Conservation (phyloP, 2,797 vertebrate genomes). For the Cichlasoma orientale region DNA sequence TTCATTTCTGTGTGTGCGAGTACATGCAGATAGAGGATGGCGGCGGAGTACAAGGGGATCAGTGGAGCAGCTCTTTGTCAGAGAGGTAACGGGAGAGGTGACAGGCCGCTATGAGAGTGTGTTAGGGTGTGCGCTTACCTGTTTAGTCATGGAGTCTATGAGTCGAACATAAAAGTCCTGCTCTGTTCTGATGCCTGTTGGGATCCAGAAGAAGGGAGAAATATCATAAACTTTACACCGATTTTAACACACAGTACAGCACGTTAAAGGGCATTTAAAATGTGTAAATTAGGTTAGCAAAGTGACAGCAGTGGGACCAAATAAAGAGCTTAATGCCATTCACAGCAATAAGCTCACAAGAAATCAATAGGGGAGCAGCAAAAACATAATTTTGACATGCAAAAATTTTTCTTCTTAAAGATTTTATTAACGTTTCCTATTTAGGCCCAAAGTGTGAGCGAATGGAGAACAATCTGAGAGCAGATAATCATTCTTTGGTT, state of each 20-base stretch:
- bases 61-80: constrained; percentile 67
- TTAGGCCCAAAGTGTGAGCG: not conserved
- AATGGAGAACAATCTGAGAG: not conserved
- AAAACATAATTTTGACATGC: not conserved
- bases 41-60: constrained; percentile 53
- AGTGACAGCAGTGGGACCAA: not conserved
- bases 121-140: constrained; percentile 54
- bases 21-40: constrained; percentile 46
- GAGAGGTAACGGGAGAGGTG: constrained; percentile 66
- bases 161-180: constrained; percentile 97
- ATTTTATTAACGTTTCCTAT: not conserved
- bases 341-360: not conserved
- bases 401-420: not conserved
- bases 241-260: not conserved
- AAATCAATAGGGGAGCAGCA: not conserved
- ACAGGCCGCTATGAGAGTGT: constrained; percentile 41
- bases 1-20: constrained; percentile 27
- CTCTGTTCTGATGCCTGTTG: constrained; percentile 79
- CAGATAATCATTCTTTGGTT: not conserved
- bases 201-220: constrained; percentile 17
- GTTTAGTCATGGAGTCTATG: constrained; percentile 87
- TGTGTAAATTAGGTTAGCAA: not conserved
- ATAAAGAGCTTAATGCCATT: not conserved
- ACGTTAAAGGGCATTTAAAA: not conserved
- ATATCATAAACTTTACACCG: not conserved